Percentiles rank a stretch among this genome's conserved stretches.
Evolutionary conservation across 2,888 invertebrate genomes (phyloP).

Genomic region (Tinea trinotella): DNA sequence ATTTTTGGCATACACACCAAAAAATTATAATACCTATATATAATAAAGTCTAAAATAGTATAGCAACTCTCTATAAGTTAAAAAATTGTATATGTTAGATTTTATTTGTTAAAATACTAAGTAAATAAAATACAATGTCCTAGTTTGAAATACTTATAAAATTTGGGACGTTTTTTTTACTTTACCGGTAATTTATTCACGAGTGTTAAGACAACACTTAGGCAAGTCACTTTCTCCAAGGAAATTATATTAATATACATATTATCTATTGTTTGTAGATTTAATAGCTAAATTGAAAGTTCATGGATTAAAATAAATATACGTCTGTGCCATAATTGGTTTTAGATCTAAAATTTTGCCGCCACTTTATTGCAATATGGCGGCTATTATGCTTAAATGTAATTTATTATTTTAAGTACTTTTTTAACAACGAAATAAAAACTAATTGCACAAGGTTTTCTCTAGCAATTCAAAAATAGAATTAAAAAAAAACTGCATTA

Average conservation of each 20-base stretch:
- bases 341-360: too few species aligned
- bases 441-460: too few species aligned
- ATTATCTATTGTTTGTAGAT: slow-evolving; percentile 12
- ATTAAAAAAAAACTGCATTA: too few species aligned
- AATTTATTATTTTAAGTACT: too few species aligned
- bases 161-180: not conserved
- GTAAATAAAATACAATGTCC: not conserved
- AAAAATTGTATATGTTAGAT: too few species aligned
- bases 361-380: too few species aligned
- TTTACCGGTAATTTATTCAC: not conserved
- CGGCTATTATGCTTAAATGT: too few species aligned
- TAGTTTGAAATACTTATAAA: not conserved
- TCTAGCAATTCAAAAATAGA: too few species aligned
- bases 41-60: not conserved
- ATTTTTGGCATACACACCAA: too few species aligned
- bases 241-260: not conserved
- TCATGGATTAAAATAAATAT: not conserved
- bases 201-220: not conserved
- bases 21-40: not conserved
- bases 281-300: slow-evolving; percentile 7
- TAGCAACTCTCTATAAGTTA: too few species aligned
- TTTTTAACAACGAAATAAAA: too few species aligned
- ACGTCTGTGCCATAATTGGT: not conserved
- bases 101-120: too few species aligned
- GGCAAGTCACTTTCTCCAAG: not conserved